Evolutionary conservation across 1,140 invertebrate genomes (phyloP).

Genomic region (Ceratina calcarata): DNA sequence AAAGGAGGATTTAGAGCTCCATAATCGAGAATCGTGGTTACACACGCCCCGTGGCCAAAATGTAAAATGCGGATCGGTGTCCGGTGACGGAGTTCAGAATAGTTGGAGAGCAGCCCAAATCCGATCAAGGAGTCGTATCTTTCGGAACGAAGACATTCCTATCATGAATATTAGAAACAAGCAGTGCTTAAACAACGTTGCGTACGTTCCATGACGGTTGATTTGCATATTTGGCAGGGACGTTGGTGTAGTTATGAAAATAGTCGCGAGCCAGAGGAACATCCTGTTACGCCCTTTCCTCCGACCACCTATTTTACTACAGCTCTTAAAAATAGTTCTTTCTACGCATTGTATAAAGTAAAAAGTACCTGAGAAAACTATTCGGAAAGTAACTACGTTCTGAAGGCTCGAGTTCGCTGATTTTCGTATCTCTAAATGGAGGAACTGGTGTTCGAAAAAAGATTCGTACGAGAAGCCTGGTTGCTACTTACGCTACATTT

Average conservation of each 20-base stretch:
- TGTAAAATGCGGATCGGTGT: not conserved
- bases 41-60: not conserved
- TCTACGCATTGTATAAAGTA: too few relatives aligned
- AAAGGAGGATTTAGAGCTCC: not conserved
- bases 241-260: not conserved
- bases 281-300: too few relatives aligned
- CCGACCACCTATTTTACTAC: too few relatives aligned
- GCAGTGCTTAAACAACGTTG: conserved; percentile 18
- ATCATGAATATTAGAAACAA: conserved; percentile 22
- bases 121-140: not conserved
- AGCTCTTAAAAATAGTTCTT: too few relatives aligned
- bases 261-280: not conserved
- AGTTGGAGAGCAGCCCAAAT: conserved; percentile 16
- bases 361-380: too few relatives aligned
- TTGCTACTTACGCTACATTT: not conserved
- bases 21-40: not conserved
- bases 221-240: conserved; percentile 25
- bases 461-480: not conserved
- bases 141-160: not conserved
- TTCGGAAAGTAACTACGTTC: too few relatives aligned
- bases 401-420: too few relatives aligned
- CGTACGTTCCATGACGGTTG: not conserved
- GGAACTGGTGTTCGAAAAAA: not conserved
- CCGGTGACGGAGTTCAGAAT: not conserved
- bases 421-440: not conserved